Conservation (phyloP, 2,888 invertebrate genomes). For the Penaeus monodon region DNA sequence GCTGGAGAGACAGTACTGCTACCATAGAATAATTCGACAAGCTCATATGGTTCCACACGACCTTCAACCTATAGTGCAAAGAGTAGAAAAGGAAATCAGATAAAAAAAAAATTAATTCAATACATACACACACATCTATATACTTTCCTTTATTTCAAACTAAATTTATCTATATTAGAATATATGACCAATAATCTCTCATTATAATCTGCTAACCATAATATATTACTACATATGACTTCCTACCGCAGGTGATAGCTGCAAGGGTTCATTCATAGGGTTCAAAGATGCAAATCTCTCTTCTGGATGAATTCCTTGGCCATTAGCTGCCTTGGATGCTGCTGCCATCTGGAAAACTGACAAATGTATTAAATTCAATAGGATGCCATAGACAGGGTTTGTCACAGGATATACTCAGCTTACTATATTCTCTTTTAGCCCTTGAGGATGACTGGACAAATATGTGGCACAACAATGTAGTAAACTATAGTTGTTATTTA, state of each 20-base stretch:
- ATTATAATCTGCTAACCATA: no score
- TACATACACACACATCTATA: no score
- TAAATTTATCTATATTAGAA: no score
- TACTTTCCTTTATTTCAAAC: no score
- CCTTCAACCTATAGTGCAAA: constrained; percentile 31
- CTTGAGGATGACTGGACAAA: no score
- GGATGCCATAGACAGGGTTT: no score
- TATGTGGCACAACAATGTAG: no score
- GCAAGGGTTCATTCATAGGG: constrained; percentile 40
- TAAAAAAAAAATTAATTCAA: neutral
- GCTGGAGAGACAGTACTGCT: constrained; percentile 38
- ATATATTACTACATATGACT: neutral
- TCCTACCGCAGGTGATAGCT: constrained; percentile 37
- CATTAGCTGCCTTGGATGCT: constrained; percentile 36
- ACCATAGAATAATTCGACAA: constrained; percentile 56
- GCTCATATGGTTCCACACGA: constrained; percentile 51
- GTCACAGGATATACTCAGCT: no score
- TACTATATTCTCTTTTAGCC: no score
- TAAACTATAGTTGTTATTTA: no score
- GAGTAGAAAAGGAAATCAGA: neutral
- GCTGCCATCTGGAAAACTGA: constrained; percentile 47
- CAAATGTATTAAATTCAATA: no score
- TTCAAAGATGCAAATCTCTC: constrained; percentile 31
- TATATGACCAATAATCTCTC: no score
- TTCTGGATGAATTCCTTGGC: constrained; percentile 14